phyloP scores from a whole-genome alignment of 2,888 invertebrate genomes.

The Argyresthia goedartella region DNA sequence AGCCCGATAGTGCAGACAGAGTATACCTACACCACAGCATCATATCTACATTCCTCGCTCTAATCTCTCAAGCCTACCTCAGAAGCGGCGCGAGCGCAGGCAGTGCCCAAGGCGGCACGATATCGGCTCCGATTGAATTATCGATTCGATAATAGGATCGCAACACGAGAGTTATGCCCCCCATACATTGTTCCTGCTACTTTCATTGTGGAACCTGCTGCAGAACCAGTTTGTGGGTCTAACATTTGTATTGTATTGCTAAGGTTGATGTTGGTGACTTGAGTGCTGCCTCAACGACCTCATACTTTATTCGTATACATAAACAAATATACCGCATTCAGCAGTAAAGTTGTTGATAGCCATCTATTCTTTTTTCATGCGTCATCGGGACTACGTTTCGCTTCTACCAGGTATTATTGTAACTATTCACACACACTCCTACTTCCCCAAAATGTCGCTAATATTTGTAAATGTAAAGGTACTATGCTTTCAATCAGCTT shows the following conservation, averaged over 20 bases:
- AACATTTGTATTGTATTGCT: not conserved
- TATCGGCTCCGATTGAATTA: conserved; percentile 56
- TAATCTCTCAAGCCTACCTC: conserved; percentile 15
- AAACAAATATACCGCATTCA: too few relatives aligned
- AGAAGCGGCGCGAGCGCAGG: conserved; percentile 22
- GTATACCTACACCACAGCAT: conserved; percentile 6
- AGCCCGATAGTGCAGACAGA: too few relatives aligned
- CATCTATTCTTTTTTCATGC: too few relatives aligned
- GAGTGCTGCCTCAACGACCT: too few relatives aligned
- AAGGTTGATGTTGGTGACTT: not conserved
- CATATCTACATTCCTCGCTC: not conserved
- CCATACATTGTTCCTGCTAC: conserved; percentile 43
- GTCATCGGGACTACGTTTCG: too few relatives aligned
- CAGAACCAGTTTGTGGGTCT: not conserved
- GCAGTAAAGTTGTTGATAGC: too few relatives aligned
- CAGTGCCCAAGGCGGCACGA: conserved; percentile 36
- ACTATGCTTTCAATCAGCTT: too few relatives aligned
- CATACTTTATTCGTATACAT: too few relatives aligned
- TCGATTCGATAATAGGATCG: conserved; percentile 56
- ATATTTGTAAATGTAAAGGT: too few relatives aligned
- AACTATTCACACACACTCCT: too few relatives aligned
- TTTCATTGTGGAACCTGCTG: conserved; percentile 28
- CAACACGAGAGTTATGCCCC: conserved; percentile 35
- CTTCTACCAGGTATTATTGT: too few relatives aligned
- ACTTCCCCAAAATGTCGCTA: too few relatives aligned